These are phyloP conservation scores for Mnemiopsis leidyi DNA, from an alignment of 37 sponge, comb jelly and placozoan species.

Conservation along the genomic window DNA sequence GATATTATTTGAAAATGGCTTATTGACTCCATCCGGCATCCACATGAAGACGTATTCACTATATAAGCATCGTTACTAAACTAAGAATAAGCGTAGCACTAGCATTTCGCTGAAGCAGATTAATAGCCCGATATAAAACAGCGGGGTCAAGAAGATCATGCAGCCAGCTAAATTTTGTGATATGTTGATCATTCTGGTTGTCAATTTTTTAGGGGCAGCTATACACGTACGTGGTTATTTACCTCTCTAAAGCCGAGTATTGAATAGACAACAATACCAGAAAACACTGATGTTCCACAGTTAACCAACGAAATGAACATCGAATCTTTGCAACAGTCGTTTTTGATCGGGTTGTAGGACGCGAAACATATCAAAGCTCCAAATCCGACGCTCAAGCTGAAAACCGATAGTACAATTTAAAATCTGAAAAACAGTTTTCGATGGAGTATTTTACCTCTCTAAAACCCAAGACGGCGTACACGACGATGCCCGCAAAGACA, in stretches of 20 bases:
- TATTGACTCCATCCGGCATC: no score
- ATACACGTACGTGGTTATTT: neutral
- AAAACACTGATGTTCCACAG: constrained; percentile 51
- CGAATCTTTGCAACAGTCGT: constrained; percentile 42
- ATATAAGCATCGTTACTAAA: no score
- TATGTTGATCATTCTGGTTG: no score
- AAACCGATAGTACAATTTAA: neutral
- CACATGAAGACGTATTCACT: no score
- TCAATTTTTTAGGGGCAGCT: no score
- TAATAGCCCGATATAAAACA: no score
- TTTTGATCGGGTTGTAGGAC: constrained; percentile 37
- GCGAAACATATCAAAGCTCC: constrained; percentile 41
- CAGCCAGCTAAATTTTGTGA: no score
- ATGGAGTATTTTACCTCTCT: neutral
- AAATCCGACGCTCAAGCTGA: constrained; percentile 32
- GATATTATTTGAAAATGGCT: no score
- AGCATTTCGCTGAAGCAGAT: no score
- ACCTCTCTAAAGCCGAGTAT: constrained; percentile 41
- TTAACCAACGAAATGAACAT: neutral
- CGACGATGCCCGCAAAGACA: constrained; percentile 9
- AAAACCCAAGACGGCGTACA: constrained; percentile 12
- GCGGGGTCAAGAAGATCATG: no score
- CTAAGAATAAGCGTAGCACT: no score
- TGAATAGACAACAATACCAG: constrained; percentile 40
- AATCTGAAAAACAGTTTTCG: neutral